Percentiles rank a stretch among this genome's conserved stretches.
Evolutionary conservation across 64 coral and sea anemone genomes (phyloP).

Genomic region (Montipora efflorescens): DNA sequence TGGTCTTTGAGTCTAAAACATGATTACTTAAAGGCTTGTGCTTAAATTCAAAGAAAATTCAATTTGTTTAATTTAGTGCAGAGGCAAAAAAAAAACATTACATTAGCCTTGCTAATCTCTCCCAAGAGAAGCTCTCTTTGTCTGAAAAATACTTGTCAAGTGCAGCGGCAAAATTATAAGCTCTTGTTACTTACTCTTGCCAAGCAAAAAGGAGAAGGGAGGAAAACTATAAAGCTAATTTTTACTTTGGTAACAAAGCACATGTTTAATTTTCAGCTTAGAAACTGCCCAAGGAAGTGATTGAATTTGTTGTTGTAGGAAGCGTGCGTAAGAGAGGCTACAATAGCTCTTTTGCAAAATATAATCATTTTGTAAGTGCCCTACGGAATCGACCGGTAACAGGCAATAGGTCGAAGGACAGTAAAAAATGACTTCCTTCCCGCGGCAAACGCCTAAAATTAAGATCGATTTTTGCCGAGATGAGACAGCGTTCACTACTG

Average conservation of each 20-base stretch:
- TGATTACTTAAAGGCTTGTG: not conserved
- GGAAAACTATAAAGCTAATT: not conserved
- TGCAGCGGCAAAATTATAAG: not conserved
- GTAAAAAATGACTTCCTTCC: constrained; percentile 1
- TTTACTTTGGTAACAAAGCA: not conserved
- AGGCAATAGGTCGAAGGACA: not conserved
- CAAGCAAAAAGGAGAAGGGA: not conserved
- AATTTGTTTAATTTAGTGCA: constrained; percentile 10
- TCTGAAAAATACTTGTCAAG: not conserved
- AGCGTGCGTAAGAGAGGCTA: too few species aligned
- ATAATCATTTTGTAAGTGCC: not conserved
- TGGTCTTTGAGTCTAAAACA: not conserved
- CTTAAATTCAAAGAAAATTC: not conserved
- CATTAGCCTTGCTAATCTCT: constrained; percentile 38
- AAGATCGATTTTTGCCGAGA: constrained; percentile 46
- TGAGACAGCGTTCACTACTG: not conserved
- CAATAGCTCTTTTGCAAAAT: too few species aligned
- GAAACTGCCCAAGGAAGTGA: not conserved
- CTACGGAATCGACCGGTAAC: not conserved
- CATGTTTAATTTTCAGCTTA: not conserved
- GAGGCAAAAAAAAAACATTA: not conserved
- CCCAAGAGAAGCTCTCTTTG: constrained; percentile 34
- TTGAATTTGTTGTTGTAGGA: not conserved
- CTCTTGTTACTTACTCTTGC: not conserved
- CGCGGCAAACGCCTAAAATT: constrained; percentile 12